A percentile compares a stretch with the other conserved stretches of the same genome.
These are phyloP conservation scores for Haplochromis burtoni DNA, from an alignment of 2,113 vertebrate genomes.

Conservation along the genomic window DNA sequence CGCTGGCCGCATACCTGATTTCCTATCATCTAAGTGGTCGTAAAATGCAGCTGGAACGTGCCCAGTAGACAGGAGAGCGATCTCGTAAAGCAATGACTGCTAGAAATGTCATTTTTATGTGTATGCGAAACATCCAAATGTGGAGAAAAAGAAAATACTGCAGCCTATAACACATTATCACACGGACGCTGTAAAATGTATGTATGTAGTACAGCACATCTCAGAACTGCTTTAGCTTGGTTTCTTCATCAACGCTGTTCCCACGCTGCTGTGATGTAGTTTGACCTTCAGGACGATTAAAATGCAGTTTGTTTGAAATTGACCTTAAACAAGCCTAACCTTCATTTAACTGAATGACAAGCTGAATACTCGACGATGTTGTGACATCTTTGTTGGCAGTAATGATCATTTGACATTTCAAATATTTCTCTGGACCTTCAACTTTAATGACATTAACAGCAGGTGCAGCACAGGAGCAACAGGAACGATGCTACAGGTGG, in stretches of 20 bases:
- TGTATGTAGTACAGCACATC: background rate
- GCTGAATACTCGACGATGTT: background rate
- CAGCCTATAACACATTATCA: background rate
- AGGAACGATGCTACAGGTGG: background rate
- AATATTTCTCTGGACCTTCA: rapidly evolving
- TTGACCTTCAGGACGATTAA: background rate
- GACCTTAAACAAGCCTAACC: background rate
- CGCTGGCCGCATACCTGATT: background rate
- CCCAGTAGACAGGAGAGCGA: background rate
- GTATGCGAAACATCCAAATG: background rate
- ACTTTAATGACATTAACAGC: background rate
- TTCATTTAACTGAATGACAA: background rate
- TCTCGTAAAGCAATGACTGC: background rate
- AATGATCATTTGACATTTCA: background rate
- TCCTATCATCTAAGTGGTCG: constrained; percentile 17
- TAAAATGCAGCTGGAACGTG: background rate
- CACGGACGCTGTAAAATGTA: rapidly evolving
- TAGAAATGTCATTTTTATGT: background rate
- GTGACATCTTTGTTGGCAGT: background rate
- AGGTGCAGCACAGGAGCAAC: background rate
- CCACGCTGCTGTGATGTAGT: background rate
- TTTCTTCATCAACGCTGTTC: rapidly evolving
- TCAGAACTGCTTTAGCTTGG: background rate
- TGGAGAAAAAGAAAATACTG: background rate
- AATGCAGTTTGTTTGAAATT: background rate